Percentiles rank a stretch among this genome's conserved stretches.
Conservation (phyloP, 2,797 vertebrate genomes). For the Telmatherina bonti region DNA sequence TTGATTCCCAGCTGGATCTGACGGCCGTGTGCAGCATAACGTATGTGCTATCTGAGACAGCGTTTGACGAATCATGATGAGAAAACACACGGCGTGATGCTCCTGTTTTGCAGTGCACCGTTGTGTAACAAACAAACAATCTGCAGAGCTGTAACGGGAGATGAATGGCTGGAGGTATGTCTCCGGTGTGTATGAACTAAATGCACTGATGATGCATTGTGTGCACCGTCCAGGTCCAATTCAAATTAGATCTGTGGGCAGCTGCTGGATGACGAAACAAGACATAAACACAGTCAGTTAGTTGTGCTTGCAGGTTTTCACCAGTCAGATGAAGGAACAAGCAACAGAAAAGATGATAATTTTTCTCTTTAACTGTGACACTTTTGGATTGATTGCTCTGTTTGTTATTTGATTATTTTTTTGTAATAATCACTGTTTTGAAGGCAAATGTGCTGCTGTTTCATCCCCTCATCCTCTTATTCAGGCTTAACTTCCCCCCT, state of each 20-base stretch:
- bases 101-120: conserved; percentile 1
- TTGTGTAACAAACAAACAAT: conserved; percentile 15
- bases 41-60: conserved; percentile 53
- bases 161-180: neutral
- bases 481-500: neutral
- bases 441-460: neutral
- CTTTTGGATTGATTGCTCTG: neutral
- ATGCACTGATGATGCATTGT: neutral
- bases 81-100: neutral
- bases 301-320: neutral
- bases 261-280: neutral
- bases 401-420: neutral
- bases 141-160: neutral
- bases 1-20: conserved; percentile 43
- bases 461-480: neutral
- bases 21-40: conserved; percentile 19
- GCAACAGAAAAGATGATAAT: neutral
- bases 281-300: neutral
- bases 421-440: neutral
- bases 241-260: neutral
- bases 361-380: neutral
- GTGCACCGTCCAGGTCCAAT: neutral
- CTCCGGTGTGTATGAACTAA: neutral
- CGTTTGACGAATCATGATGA: conserved; percentile 13
- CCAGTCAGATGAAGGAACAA: neutral